Evolutionary conservation across 2,797 vertebrate species (phyloP).

Genomic region (Tinamus major): DNA sequence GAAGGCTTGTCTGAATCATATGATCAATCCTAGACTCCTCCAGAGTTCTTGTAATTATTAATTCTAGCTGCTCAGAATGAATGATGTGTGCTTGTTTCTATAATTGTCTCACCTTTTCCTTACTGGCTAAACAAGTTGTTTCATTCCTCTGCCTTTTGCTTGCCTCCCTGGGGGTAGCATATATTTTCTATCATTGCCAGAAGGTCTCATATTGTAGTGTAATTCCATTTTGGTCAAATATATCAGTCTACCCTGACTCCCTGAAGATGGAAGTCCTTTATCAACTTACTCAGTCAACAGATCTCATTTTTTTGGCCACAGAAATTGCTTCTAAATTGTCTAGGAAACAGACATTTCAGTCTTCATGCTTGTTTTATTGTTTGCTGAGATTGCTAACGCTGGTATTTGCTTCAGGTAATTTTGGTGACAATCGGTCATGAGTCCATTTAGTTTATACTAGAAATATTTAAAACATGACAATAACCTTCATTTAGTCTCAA

Average conservation of each 20-base stretch:
- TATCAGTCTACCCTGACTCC: background rate
- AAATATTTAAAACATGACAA: background rate
- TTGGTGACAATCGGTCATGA: background rate
- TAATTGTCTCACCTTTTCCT: background rate
- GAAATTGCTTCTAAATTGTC: background rate
- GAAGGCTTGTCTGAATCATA: constrained; percentile 30
- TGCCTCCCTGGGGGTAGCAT: accelerated
- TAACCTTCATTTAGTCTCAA: background rate
- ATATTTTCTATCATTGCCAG: background rate
- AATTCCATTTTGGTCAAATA: background rate
- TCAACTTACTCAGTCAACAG: background rate
- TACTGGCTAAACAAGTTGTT: background rate
- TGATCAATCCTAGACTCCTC: constrained; percentile 21
- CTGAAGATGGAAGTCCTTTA: background rate
- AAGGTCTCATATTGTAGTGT: background rate
- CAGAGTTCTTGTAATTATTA: background rate
- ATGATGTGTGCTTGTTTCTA: background rate
- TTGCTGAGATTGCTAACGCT: background rate
- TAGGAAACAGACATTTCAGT: background rate
- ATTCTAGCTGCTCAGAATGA: constrained; percentile 9
- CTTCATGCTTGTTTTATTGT: background rate
- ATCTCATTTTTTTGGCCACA: background rate
- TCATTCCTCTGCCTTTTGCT: background rate
- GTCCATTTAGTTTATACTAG: background rate
- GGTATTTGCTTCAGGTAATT: background rate